Evolutionary conservation across 64 coral and sea anemone genomes (phyloP).

Genomic region (Porites australiensis): DNA sequence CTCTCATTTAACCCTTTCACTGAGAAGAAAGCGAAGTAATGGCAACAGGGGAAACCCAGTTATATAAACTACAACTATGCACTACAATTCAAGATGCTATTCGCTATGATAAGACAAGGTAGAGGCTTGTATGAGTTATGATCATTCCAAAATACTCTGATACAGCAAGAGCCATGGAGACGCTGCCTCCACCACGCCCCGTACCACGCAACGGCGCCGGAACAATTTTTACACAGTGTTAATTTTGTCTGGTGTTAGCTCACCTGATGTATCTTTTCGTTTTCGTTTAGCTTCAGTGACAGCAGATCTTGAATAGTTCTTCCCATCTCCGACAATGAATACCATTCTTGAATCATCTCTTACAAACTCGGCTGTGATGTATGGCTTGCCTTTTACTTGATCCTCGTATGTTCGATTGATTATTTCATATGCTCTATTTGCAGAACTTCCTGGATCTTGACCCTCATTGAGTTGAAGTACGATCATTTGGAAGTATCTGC

Average conservation of each 20-base stretch:
- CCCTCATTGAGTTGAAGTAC: not conserved
- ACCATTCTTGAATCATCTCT: not conserved
- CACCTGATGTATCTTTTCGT: not conserved
- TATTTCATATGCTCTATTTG: not conserved
- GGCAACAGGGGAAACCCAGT: too few species aligned
- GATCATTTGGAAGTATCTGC: constrained; percentile 8
- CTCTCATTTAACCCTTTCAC: too few species aligned
- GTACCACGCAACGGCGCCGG: too few species aligned
- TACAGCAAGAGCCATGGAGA: too few species aligned
- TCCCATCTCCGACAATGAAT: constrained; percentile 10
- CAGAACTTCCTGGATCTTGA: not conserved
- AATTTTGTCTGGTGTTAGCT: not conserved
- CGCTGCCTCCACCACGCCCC: too few species aligned
- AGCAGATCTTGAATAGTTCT: not conserved
- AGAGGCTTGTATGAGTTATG: too few species aligned
- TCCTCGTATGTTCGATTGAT: not conserved
- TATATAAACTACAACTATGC: too few species aligned
- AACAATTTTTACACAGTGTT: too few species aligned
- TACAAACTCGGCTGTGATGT: not conserved
- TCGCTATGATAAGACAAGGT: too few species aligned
- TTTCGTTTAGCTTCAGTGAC: not conserved
- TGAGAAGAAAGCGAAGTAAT: too few species aligned
- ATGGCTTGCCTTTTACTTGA: not conserved
- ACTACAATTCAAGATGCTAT: too few species aligned
- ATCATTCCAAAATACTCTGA: too few species aligned